phyloP scores from a whole-genome alignment of 2,797 vertebrate species.

The Xenopus petersii region DNA sequence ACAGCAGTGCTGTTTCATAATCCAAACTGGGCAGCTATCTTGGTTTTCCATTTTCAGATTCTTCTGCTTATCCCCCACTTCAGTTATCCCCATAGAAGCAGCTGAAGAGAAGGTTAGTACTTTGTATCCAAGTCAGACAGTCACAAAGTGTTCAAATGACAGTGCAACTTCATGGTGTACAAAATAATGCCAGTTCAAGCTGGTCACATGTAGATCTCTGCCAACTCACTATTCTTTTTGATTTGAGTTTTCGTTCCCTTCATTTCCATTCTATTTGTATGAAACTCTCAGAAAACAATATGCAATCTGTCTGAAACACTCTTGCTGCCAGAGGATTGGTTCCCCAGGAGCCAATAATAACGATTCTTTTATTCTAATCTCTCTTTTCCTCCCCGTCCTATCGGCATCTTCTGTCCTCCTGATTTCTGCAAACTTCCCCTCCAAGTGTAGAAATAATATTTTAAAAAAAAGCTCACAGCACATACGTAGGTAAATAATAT shows the following conservation, averaged over 20 bases:
- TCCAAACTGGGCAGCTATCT: neutral
- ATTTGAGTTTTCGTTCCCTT: neutral
- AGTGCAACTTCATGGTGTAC: constrained; percentile 1
- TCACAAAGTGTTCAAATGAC: neutral
- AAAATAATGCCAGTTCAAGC: neutral
- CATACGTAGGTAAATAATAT: constrained; percentile 48
- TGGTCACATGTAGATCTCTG: neutral
- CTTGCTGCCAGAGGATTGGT: constrained; percentile 6
- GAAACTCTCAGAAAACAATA: too few species aligned
- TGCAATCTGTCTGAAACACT: neutral
- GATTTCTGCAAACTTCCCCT: constrained; percentile 29
- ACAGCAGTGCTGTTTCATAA: neutral
- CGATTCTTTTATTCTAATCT: constrained; percentile 15
- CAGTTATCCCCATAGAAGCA: neutral
- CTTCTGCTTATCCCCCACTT: neutral
- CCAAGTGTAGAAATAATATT: constrained; percentile 34
- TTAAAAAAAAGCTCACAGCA: constrained; percentile 45
- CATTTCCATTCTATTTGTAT: neutral
- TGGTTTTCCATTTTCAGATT: neutral
- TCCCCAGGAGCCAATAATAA: constrained; percentile 6
- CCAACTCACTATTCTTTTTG: neutral
- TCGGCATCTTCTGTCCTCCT: constrained; percentile 7
- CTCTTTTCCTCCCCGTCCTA: constrained; percentile 1
- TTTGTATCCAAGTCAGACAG: neutral
- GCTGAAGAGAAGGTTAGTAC: neutral